A percentile compares a stretch with the other conserved stretches of the same genome.
Evolutionary conservation across 2,113 vertebrate genomes (phyloP).

Genomic region (Catharus minimus): DNA sequence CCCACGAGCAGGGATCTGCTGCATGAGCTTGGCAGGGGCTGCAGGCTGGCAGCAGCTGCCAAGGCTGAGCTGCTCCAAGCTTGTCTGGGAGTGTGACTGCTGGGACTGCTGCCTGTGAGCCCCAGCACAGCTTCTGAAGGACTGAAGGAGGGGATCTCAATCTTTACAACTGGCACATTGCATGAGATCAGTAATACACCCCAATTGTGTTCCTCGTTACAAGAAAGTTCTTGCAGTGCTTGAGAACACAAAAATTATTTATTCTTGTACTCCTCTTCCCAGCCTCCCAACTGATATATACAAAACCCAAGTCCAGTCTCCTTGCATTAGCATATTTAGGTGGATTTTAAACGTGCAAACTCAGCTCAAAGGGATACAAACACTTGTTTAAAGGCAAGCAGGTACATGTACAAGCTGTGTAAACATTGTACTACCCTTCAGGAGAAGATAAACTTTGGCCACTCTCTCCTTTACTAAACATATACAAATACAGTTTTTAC

Average conservation of each 20-base stretch:
- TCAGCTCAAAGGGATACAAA: not conserved
- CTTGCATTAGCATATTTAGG: not conserved
- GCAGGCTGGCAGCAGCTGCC: slow-evolving; percentile 12
- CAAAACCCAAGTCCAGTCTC: not conserved
- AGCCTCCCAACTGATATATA: rapidly evolving
- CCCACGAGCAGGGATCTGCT: not conserved
- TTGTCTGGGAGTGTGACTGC: rapidly evolving
- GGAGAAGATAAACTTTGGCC: not conserved
- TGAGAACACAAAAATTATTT: not conserved
- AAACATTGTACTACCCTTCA: not conserved
- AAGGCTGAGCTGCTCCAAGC: not conserved
- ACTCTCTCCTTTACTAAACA: not conserved
- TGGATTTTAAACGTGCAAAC: not conserved
- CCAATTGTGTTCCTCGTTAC: not conserved
- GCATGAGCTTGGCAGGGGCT: not conserved
- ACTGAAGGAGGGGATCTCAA: not conserved
- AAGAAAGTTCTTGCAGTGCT: not conserved
- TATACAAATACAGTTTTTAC: not conserved
- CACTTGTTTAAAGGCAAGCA: not conserved
- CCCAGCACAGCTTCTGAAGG: not conserved
- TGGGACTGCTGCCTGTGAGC: not conserved
- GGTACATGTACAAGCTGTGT: too few relatives aligned
- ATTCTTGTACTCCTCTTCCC: not conserved
- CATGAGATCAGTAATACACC: not conserved
- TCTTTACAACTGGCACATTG: not conserved